A percentile compares a stretch with the other conserved stretches of the same genome.
phyloP scores from a whole-genome alignment of 2,113 vertebrate genomes.

The Deroptyus accipitrinus region DNA sequence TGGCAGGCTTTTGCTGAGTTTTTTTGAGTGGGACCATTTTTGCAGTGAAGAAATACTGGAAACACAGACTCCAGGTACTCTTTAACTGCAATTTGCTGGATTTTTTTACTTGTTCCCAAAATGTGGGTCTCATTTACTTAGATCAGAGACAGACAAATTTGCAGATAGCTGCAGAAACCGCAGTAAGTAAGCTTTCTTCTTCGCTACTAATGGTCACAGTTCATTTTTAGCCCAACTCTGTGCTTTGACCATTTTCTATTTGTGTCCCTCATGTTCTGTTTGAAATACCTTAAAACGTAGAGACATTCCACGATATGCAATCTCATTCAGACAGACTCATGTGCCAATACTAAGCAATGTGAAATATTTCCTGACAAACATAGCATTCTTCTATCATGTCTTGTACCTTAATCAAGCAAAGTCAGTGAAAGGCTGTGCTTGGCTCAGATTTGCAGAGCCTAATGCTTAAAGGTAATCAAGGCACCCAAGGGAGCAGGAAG shows the following conservation, averaged over 20 bases:
- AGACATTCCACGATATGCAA: background rate
- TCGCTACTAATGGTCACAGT: background rate
- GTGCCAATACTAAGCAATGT: rapidly evolving
- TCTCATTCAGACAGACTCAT: background rate
- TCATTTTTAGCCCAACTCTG: background rate
- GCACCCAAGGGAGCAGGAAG: background rate
- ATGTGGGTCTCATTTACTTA: background rate
- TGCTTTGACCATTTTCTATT: background rate
- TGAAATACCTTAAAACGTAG: background rate
- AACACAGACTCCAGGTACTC: background rate
- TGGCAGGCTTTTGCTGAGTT: background rate
- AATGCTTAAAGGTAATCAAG: background rate
- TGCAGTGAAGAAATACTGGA: background rate
- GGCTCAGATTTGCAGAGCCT: background rate
- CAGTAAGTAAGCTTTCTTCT: background rate
- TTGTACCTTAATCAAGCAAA: background rate
- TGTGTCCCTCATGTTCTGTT: background rate
- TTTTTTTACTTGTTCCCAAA: background rate
- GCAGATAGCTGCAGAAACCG: background rate
- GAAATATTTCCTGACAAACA: background rate
- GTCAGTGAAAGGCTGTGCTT: background rate
- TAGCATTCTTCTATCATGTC: background rate
- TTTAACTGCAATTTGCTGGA: background rate
- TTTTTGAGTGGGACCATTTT: background rate
- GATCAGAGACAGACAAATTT: background rate